Percentiles rank a stretch among this genome's conserved stretches.
phyloP scores from a whole-genome alignment of 2,888 invertebrate genomes.

The Pseudococcus jackbeardsleyi region DNA sequence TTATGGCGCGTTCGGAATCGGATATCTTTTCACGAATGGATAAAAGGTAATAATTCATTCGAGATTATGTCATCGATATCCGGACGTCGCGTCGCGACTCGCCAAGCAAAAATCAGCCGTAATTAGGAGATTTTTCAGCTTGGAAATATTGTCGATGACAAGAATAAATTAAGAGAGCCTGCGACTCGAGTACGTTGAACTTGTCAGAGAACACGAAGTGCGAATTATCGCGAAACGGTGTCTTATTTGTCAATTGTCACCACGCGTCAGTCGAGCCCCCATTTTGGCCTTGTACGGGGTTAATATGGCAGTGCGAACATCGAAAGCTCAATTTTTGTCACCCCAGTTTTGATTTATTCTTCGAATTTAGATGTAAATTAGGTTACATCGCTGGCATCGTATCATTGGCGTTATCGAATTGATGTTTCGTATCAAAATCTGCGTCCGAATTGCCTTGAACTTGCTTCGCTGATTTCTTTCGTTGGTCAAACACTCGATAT shows the following conservation, averaged over 20 bases:
- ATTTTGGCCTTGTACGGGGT: no score
- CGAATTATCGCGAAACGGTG: neutral
- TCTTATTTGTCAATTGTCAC: neutral
- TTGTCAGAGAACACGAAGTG: neutral
- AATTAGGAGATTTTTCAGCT: neutral
- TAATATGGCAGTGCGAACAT: neutral
- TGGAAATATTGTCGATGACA: neutral
- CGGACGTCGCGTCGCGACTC: neutral
- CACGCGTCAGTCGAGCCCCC: neutral
- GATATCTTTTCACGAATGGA: neutral
- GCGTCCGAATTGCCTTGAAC: neutral
- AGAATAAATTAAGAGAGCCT: neutral
- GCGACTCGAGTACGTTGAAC: neutral
- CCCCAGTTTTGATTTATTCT: no score
- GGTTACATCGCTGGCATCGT: no score
- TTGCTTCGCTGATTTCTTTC: neutral
- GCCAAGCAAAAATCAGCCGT: neutral
- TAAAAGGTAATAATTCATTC: neutral
- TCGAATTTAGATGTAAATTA: no score
- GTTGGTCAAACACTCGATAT: neutral
- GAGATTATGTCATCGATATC: neutral
- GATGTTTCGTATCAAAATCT: neutral
- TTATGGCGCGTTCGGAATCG: neutral
- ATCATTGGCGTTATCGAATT: no score
- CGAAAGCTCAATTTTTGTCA: neutral